Evolutionary conservation across 2,797 vertebrate genomes (phyloP), one percentile per base, ranked within the genome.

Genomic region (Thamnophis elegans): DNA sequence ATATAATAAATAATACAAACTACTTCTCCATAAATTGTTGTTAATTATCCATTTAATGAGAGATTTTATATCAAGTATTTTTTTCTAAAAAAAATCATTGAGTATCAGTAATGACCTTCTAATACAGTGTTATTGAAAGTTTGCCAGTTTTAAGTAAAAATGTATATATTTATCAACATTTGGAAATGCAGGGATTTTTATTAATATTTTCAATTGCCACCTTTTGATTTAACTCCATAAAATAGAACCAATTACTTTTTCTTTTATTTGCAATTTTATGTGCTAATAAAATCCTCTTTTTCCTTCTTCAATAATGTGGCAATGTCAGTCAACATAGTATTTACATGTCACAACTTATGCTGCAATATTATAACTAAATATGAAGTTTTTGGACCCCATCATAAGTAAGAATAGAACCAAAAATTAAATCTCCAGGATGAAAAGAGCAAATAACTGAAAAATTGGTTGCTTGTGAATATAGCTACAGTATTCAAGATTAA

Each of bases 31-130:
- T 78, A 93, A 91, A 91, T 28, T 82, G 73, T 60, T 91, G 89
- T 88, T 82, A 55, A 68, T 68, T 88, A 87, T 91, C 68, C 32
- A 85, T 85, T 73, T 73, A 54, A 60, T 47, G 42, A 56, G 56
- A 85, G 14, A 91, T 85, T 93, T 87, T 88, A 93, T 73, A 93
- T 91, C 68, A 78, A 88, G 56, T 82, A 47, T 5, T 55, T 55
- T 88, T 93, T 26, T 86, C 92, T n/a, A n/a, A 82, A 92, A 92
- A 91, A 82, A 91, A 91, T 89, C 54, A 89, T 86, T 87, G 20
- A 62, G 13, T 88, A 87, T 90, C 92, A 93, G 47, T 20, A 88
- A 93, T 60, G 16, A 58, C 58, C 86, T 91, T 91, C 91, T 68
- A 93, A 91, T 65, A 28, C 59, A 58, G 47, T 91, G 51, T 92